A percentile compares a stretch with the other conserved stretches of the same genome.
Conservation (phyloP, 1,140 invertebrate genomes). For the Drosophila sucinea region DNA sequence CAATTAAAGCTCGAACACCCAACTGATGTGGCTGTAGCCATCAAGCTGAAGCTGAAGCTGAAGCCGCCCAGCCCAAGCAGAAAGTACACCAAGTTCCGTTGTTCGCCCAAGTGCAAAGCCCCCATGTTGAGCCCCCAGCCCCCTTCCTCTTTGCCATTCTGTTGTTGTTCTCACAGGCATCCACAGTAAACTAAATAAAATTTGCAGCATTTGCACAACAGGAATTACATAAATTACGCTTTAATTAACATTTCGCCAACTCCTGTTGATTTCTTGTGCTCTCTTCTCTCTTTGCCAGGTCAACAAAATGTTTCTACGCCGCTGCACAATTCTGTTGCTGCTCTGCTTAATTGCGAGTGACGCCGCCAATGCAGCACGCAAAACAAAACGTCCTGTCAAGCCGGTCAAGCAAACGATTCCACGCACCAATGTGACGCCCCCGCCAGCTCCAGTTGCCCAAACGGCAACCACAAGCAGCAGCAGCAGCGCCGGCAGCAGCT, state of each 20-base stretch:
- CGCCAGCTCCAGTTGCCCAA: slow-evolving; percentile 47
- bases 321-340: slow-evolving; percentile 74
- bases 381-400: slow-evolving; percentile 82
- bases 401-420: slow-evolving; percentile 79
- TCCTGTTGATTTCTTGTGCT: slow-evolving; percentile 6
- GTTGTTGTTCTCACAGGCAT: slow-evolving; percentile 5
- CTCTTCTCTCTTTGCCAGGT: background rate
- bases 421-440: slow-evolving; percentile 77
- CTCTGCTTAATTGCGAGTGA: slow-evolving; percentile 78
- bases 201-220: slow-evolving; percentile 43
- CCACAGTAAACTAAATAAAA: slow-evolving; percentile 63
- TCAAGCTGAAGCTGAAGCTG: slow-evolving; percentile 21
- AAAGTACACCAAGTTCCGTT: slow-evolving; percentile 63
- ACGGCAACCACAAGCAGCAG: slow-evolving; percentile 39
- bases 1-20: slow-evolving; percentile 70
- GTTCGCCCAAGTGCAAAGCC: slow-evolving; percentile 51
- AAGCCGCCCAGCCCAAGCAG: slow-evolving; percentile 15
- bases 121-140: slow-evolving; percentile 36
- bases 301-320: slow-evolving; percentile 80
- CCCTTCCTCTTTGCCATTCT: background rate
- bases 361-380: slow-evolving; percentile 75
- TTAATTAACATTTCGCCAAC: slow-evolving; percentile 71
- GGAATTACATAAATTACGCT: slow-evolving; percentile 79
- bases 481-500: slow-evolving; percentile 33
- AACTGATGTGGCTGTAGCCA: background rate